phyloP scores from a whole-genome alignment of 1,140 invertebrate genomes.

The Macrobrachium nipponense region DNA sequence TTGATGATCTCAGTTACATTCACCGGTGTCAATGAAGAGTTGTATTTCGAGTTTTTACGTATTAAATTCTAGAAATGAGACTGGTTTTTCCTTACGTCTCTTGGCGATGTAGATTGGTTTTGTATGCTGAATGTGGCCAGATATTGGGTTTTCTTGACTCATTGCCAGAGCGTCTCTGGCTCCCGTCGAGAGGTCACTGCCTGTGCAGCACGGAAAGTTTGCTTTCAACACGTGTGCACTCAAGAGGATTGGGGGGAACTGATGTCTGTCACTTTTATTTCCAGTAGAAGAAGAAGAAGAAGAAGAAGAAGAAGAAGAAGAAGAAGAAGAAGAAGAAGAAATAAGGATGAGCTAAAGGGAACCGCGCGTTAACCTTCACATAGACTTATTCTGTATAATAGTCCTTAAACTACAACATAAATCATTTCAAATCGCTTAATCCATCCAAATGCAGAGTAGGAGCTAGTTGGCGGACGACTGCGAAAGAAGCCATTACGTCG shows the following conservation, averaged over 20 bases:
- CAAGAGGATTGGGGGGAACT: neutral
- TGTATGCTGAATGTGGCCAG: too few relatives aligned
- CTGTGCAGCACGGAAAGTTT: too few relatives aligned
- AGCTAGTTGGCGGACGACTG: neutral
- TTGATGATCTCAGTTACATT: too few relatives aligned
- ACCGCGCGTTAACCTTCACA: neutral
- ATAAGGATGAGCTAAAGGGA: neutral
- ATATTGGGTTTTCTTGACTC: too few relatives aligned
- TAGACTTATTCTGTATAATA: neutral
- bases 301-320: neutral
- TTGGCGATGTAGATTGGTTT: too few relatives aligned
- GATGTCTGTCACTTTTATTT: neutral
- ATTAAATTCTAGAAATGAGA: too few relatives aligned
- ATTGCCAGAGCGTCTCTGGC: too few relatives aligned
- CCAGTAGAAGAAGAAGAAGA: constrained; percentile 1
- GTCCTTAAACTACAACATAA: neutral
- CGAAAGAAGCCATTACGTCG: neutral
- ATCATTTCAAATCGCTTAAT: neutral
- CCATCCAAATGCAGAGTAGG: neutral
- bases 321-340: constrained; percentile 8
- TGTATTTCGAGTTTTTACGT: too few relatives aligned
- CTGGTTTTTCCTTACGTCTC: too few relatives aligned
- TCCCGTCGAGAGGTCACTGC: too few relatives aligned
- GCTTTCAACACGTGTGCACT: neutral
- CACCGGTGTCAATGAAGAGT: too few relatives aligned